These are phyloP conservation scores for Macquaria australasica DNA, from an alignment of 2,113 vertebrate genomes.

Conservation along the genomic window DNA sequence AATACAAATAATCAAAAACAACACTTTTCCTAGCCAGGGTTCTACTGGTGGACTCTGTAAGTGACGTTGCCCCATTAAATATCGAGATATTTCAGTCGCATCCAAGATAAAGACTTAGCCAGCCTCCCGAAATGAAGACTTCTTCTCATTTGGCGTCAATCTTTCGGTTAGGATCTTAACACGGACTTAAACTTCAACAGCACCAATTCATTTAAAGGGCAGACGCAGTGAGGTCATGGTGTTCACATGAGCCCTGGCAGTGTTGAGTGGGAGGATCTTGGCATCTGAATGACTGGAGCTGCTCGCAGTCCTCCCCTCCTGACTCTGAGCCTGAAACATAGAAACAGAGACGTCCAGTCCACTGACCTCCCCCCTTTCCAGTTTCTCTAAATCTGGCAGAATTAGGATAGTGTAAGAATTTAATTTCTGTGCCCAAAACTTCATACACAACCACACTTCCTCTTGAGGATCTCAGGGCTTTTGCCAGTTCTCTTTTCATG, in stretches of 20 bases:
- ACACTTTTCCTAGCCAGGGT: neutral
- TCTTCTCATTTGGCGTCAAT: constrained; percentile 32
- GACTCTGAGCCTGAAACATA: constrained; percentile 29
- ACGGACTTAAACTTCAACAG: constrained; percentile 55
- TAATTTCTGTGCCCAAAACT: neutral
- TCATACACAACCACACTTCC: neutral
- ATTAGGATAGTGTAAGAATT: neutral
- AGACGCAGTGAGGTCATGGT: constrained; percentile 70
- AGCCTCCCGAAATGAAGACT: constrained; percentile 13
- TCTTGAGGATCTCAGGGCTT: neutral
- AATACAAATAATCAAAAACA: neutral
- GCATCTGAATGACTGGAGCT: constrained; percentile 47
- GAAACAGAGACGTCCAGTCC: constrained; percentile 29
- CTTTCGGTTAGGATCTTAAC: constrained; percentile 27
- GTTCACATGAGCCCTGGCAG: constrained; percentile 71
- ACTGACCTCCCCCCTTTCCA: neutral
- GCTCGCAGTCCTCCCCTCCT: constrained; percentile 30
- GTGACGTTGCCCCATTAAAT: constrained; percentile 3
- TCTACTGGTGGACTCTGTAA: neutral
- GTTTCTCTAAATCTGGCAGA: neutral
- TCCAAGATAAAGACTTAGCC: constrained; percentile 27
- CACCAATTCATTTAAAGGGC: constrained; percentile 59
- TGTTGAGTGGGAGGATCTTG: constrained; percentile 71
- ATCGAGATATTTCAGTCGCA: neutral
- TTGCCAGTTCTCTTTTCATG: neutral